Base-by-base conservation (phyloP, 2,888 invertebrate species). In the Julus scanicus region DNA sequence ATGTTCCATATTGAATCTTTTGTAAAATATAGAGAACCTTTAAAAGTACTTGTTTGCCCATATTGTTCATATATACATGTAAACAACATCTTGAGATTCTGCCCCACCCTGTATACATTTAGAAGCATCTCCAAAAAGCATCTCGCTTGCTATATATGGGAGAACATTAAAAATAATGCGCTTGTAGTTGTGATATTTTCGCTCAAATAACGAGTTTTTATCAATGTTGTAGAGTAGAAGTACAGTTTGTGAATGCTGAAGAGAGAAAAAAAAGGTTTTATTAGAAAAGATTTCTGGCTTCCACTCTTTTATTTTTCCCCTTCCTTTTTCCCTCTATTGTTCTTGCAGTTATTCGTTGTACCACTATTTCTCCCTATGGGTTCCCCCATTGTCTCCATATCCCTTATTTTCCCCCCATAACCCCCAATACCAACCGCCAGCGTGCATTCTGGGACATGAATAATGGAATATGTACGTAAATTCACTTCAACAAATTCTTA, bases 381-480 rank as follows among this genome's bases (percentile, higher is more conserved):
- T 71, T 71, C 71, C 71, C 71, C 71, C 29, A 71, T 71, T 71
- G 71, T 71, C 71, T 71, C 71, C 63, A n/a, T 57, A 57, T 57
- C 57, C 57, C 57, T 1, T 15, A 17, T 71, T 71, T 1, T 71
- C 71, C 29, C n/a, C 29, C 29, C 57, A 63, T n/a, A 63, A 71
- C 20, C n/a, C n/a, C 63, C 63, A 3, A 17, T n/a, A 20, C 63
- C 71, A 71, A 29, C 29, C 71, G n/a, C 71, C 71, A 71, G 29
- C 71, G 29, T 29, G n/a, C 71, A 84, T 84, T 84, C 44, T 40
- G 40, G 48, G 20, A 48, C 84, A 84, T 84, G 84, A 84, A 84
- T 84, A 84, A 84, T 84, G 40, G 84, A 84, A 84, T 40, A 40
- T 40, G 84, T 20, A 84, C 48, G 84, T 48, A 40, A 84, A 84